Conservation (phyloP, 2,113 vertebrate genomes). For the Gulo gulo region DNA sequence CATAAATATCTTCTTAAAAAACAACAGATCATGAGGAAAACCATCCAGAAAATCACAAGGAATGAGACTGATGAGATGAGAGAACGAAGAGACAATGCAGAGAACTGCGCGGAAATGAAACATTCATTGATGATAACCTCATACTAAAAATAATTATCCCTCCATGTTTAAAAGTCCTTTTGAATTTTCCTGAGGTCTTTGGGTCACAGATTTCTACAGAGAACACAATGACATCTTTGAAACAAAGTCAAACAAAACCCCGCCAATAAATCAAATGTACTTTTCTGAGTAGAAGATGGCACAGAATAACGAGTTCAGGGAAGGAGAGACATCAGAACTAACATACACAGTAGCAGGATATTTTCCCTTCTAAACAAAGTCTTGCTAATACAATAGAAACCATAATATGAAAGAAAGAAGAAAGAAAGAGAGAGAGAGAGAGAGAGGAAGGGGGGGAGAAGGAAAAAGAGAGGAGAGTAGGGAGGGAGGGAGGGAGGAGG, state of each 20-base stretch:
- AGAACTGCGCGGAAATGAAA: not conserved
- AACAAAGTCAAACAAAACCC: slow-evolving; percentile 21
- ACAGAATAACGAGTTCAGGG: not conserved
- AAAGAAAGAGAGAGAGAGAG: not conserved
- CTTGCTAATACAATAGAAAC: not conserved
- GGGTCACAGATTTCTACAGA: slow-evolving; percentile 11
- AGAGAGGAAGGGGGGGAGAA: not conserved
- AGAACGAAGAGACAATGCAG: not conserved
- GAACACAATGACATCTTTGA: not conserved
- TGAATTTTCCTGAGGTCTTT: not conserved
- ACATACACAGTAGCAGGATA: not conserved
- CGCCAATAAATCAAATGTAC: not conserved
- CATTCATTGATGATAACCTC: not conserved
- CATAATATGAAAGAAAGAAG: not conserved
- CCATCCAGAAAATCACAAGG: not conserved
- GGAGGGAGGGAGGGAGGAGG: not conserved
- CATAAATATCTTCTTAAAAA: slow-evolving; percentile 8
- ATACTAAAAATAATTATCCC: not conserved
- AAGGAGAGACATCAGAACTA: not conserved
- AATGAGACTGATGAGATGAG: not conserved
- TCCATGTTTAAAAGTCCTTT: not conserved
- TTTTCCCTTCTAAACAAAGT: not conserved
- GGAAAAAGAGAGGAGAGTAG: not conserved
- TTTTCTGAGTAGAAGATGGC: not conserved
- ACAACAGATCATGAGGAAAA: not conserved